Evolutionary conservation across 2,113 vertebrate species (phyloP), one percentile per base, ranked within the genome.

Genomic region (Heptranchias perlo): DNA sequence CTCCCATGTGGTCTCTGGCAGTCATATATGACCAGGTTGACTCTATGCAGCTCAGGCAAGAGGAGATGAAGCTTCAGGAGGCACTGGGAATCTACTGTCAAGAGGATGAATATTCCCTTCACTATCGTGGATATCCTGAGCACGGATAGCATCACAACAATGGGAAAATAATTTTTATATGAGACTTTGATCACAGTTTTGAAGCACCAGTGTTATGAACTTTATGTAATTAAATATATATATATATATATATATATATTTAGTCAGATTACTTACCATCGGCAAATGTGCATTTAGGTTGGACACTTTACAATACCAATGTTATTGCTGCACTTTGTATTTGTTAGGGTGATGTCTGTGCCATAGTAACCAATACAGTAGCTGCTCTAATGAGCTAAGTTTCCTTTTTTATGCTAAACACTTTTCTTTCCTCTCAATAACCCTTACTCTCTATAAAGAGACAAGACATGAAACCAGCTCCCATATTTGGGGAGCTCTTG

Each of bases 21-120:
- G 98, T 96, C 96, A 96, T 98, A 96, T 98, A 98, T 5, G 98
- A 98, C 96, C 97, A 98, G 96, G 97, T 98, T 96, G 98, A 98
- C 96, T 98, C 98, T 69, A 97, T 97, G 97, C 98, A 98, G 96
- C 97, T 97, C 47, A 97, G 98, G 1, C 96, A 97, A 3, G 97
- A 98, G 96, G 98, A 98, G 96, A 96, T 97, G 96, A 97, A 96
- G 96, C 97, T 98, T 65, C 98, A 98, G 97, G 96, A 94, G 92
- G 97, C 97, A 58, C 97, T 98, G 39, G 97, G 98, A 39, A 98
- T 98, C 96, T 96, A 96, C 78, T 98, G 98, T 96, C 97, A 97
- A 0, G 97, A 98, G 47, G 97, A 97, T 16, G 94, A 96, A 10
- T 25, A 94, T 8, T 94, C 87, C 13, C 58, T 11, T 1, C 31